Percentiles rank a stretch among this genome's conserved stretches.
Conservation (phyloP, 2,113 vertebrate species). For the Forbesichthys agassizii region DNA sequence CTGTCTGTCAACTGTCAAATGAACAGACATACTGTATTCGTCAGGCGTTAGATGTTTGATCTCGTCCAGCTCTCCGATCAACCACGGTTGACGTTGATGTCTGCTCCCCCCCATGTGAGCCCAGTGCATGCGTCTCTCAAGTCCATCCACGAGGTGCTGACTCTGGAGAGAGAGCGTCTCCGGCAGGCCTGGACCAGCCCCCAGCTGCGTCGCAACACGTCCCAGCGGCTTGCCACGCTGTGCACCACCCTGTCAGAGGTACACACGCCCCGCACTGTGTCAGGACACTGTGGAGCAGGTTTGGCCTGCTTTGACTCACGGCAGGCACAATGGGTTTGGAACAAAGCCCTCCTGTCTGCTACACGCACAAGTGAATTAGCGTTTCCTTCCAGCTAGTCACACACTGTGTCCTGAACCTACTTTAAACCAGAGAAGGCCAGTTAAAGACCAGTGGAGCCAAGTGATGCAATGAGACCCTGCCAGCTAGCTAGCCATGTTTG, state of each 20-base stretch:
- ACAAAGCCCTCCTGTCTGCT: too few relatives aligned
- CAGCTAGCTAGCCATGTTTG: too few relatives aligned
- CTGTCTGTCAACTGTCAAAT: too few relatives aligned
- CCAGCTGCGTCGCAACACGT: conserved; percentile 67
- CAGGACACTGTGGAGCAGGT: conserved; percentile 64
- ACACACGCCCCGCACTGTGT: conserved; percentile 16
- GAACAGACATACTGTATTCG: too few relatives aligned
- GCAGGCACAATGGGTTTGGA: background rate
- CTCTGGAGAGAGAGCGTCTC: conserved; percentile 73
- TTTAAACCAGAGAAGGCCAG: too few relatives aligned
- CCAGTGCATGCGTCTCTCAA: conserved; percentile 74
- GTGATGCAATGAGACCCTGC: too few relatives aligned
- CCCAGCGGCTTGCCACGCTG: conserved; percentile 71
- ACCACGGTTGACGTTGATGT: background rate
- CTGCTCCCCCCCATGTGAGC: background rate
- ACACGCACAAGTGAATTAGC: too few relatives aligned
- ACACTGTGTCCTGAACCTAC: too few relatives aligned
- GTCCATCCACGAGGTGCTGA: conserved; percentile 69
- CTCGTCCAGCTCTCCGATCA: too few relatives aligned
- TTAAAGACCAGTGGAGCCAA: too few relatives aligned
- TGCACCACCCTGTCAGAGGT: conserved; percentile 77
- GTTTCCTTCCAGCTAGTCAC: too few relatives aligned
- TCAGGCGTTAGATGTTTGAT: too few relatives aligned
- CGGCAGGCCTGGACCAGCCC: conserved; percentile 73
- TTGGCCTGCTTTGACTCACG: conserved; percentile 55